These are phyloP conservation scores for Antheraea assamensis DNA, from an alignment of 2,888 invertebrate genomes.

Conservation along the genomic window DNA sequence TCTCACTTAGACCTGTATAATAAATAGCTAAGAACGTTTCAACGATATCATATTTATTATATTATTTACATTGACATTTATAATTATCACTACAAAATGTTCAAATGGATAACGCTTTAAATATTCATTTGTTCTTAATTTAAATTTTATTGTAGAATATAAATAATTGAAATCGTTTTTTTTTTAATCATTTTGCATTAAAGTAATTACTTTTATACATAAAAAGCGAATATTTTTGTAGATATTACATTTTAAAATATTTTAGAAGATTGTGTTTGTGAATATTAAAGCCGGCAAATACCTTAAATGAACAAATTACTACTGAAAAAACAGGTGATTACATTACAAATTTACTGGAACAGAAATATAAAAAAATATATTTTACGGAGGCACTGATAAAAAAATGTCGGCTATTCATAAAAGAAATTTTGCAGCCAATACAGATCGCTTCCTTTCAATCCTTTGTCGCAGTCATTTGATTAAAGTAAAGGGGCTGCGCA, in stretches of 20 bases:
- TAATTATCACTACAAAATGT: background rate
- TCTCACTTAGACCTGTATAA: background rate
- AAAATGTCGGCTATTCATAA: conserved; percentile 67
- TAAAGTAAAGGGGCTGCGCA: conserved; percentile 79
- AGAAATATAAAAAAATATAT: conserved; percentile 36
- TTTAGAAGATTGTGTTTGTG: no score
- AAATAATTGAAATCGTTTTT: no score
- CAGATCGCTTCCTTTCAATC: conserved; percentile 77
- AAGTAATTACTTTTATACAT: no score
- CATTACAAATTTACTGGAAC: conserved; percentile 1
- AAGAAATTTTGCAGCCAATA: conserved; percentile 71
- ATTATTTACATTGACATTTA: background rate
- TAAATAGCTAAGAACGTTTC: background rate
- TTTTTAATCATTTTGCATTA: no score
- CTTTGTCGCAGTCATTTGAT: conserved; percentile 80
- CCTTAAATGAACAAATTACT: no score
- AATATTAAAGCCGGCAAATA: background rate
- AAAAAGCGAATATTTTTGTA: no score
- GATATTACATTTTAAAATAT: no score
- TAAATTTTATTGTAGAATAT: background rate
- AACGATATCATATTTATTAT: background rate
- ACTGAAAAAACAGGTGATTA: background rate
- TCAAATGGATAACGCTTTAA: background rate
- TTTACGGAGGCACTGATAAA: conserved; percentile 52
- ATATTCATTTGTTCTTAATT: background rate